Conservation (phyloP, 2,888 invertebrate genomes). For the Chalcosyrphus nemorum region DNA sequence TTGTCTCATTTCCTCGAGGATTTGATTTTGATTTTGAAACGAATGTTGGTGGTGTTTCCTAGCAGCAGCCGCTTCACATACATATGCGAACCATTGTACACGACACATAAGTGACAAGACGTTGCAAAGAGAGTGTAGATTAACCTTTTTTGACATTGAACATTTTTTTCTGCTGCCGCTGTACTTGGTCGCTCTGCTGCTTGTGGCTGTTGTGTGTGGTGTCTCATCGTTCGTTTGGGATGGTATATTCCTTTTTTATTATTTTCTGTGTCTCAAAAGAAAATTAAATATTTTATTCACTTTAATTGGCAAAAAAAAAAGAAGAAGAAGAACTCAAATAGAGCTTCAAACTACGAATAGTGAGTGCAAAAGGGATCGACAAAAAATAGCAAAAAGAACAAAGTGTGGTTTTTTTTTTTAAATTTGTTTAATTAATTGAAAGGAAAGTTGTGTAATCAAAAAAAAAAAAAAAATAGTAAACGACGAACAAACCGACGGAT, state of each 20-base stretch:
- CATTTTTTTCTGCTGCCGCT: slow-evolving; percentile 44
- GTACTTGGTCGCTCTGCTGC: slow-evolving; percentile 12
- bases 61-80: slow-evolving; percentile 24
- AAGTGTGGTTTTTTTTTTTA: too few species aligned
- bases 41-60: slow-evolving; percentile 11
- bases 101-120: slow-evolving; percentile 14
- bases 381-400: slow-evolving; percentile 14
- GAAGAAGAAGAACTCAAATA: not conserved
- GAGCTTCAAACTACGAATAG: slow-evolving; percentile 32
- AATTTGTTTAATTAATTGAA: slow-evolving; percentile 48
- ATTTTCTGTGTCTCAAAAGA: not conserved
- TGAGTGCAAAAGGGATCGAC: slow-evolving; percentile 23
- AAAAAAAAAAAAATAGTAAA: slow-evolving; percentile 70
- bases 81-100: slow-evolving; percentile 15
- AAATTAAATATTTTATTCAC: slow-evolving; percentile 4
- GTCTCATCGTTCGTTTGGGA: slow-evolving; percentile 25
- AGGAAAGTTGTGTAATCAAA: slow-evolving; percentile 78
- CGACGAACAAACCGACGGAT: slow-evolving; percentile 2
- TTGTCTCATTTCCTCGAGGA: not conserved
- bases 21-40: not conserved
- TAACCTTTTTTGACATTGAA: slow-evolving; percentile 82
- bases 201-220: too few species aligned
- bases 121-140: slow-evolving; percentile 71
- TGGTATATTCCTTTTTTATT: slow-evolving; percentile 3
- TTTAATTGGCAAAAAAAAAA: slow-evolving; percentile 14